These are phyloP conservation scores for Monoplex corrugatus DNA, from an alignment of 2,888 invertebrate genomes.

Conservation along the genomic window DNA sequence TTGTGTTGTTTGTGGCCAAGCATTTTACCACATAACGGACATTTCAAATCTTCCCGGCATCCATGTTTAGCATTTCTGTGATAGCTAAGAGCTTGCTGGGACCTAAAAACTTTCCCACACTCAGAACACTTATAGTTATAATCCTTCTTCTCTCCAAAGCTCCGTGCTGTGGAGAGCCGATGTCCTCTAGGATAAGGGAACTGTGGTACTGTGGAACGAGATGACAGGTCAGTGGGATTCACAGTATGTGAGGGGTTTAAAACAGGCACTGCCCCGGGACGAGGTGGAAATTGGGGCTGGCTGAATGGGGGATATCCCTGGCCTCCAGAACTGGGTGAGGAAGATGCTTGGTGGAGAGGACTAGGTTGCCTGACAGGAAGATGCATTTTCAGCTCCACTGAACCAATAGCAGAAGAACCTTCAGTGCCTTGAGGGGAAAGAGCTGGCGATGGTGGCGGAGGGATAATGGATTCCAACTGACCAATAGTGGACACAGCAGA, in stretches of 20 bases:
- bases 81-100: slow-evolving; percentile 35
- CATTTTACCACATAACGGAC: slow-evolving; percentile 30
- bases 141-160: neutral
- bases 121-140: neutral
- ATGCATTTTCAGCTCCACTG: neutral
- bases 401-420: neutral
- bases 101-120: slow-evolving; percentile 30
- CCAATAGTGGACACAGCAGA: neutral
- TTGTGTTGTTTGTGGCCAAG: slow-evolving; percentile 37
- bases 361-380: neutral
- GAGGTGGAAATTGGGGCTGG: slow-evolving; percentile 40
- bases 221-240: neutral
- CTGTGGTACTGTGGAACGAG: neutral
- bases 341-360: neutral
- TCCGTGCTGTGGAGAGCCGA: neutral
- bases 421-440: neutral
- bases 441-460: neutral
- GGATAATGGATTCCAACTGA: slow-evolving; percentile 28
- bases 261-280: neutral
- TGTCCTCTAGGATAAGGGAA: neutral
- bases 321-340: slow-evolving; percentile 5
- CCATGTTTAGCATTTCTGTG: slow-evolving; percentile 34
- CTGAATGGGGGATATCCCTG: slow-evolving; percentile 21
- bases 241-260: neutral
- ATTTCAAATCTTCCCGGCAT: slow-evolving; percentile 2